phyloP scores from a whole-genome alignment of 2,113 vertebrate species.

The Calypte anna region DNA sequence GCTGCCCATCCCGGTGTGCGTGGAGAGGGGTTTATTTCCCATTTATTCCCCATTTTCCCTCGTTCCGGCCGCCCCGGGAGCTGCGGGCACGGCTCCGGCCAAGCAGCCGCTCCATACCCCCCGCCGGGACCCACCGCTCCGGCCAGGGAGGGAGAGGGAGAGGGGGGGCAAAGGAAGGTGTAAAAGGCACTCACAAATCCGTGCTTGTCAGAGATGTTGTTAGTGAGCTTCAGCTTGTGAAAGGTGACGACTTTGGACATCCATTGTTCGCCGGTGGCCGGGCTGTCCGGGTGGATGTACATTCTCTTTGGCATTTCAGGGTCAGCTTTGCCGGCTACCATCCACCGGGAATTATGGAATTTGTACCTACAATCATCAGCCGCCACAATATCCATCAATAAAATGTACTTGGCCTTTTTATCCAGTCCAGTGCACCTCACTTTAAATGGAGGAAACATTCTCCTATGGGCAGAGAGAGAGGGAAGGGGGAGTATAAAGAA shows the following conservation, averaged over 20 bases:
- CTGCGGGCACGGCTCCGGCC: not conserved
- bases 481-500: not conserved
- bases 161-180: not conserved
- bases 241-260: slow-evolving; percentile 99
- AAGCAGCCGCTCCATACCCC: not conserved
- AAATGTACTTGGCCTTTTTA: slow-evolving; percentile 99
- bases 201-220: slow-evolving; percentile 99
- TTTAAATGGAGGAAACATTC: slow-evolving; percentile 99
- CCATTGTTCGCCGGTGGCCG: slow-evolving; percentile 98
- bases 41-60: not conserved
- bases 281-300: slow-evolving; percentile 99
- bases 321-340: slow-evolving; percentile 99
- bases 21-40: not conserved
- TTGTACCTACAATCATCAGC: slow-evolving; percentile 99
- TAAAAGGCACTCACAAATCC: slow-evolving; percentile 95
- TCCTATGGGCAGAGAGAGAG: slow-evolving; percentile 73
- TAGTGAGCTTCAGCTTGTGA: slow-evolving; percentile 99
- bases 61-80: not conserved
- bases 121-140: not conserved
- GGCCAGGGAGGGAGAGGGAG: not conserved
- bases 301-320: slow-evolving; percentile 99
- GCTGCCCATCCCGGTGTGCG: accelerated
- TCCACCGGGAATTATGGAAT: slow-evolving; percentile 99
- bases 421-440: slow-evolving; percentile 97
- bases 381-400: slow-evolving; percentile 98